Base-by-base conservation (phyloP, 2,113 vertebrate species). In the Gulo gulo region DNA sequence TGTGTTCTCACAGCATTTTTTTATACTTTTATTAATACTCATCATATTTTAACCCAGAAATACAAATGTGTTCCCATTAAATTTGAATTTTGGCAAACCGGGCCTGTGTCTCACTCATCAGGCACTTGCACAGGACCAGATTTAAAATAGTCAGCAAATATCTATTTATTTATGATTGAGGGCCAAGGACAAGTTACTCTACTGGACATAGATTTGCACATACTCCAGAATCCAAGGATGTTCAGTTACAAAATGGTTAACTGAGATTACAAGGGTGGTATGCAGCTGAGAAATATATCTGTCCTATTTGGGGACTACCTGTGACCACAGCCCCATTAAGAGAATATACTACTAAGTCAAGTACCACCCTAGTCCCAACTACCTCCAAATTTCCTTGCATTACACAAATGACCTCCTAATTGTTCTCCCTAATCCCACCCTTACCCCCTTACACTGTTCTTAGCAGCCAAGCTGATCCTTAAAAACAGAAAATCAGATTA, bases 61-160 rank as follows among this genome's bases (percentile, higher is more conserved):
- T 52, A 59, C 21, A 92, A 83, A 80, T 31, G 29, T 24, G 34
- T 18, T 84, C 59, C 59, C 65, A 84, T 59, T 91, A 88, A 96
- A 88, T 71, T 83, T 47, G 71, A 92, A 36, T 65, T 88, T 95
- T 94, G n/a, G n/a, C n/a, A n/a, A n/a, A 73, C 34, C 18, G 76
- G 34, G 31, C 2, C 24, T 81, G 52, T 82, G 34, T 80, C 13
- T 88, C 39, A 86, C 81, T 90, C 29, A 50, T 76, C 65, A 97
- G 7, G 13, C 85, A 59, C 13, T 26, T 87, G 47, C 74, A 91
- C n/a, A 89, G 34, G n/a, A 59, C 57, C 57, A 67, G 39, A 78
- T n/a, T 34, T 4, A 26, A 29, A 79, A n/a, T 24, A 92, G 45
- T 16, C n/a, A 65, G 50, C 74, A 95, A 92, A 93, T 85, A 79